Evolutionary conservation across 2,113 vertebrate genomes (phyloP).

Genomic region (Corythoichthys intestinalis): DNA sequence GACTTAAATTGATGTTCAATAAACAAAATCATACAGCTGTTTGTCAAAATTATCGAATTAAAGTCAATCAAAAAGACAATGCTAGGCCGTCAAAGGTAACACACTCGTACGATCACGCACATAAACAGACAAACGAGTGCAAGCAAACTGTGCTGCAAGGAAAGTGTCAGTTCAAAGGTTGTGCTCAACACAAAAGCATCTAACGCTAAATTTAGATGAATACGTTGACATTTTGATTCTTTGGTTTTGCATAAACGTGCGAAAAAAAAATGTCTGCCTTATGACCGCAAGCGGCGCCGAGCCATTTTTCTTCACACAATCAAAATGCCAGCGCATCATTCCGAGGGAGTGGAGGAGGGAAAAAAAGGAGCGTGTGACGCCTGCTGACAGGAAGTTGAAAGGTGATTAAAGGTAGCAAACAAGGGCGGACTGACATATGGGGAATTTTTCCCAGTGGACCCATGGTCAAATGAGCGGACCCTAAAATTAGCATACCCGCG

Average conservation of each 20-base stretch:
- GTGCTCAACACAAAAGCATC: slow-evolving; percentile 29
- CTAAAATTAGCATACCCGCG: too few species aligned
- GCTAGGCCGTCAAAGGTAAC: not conserved
- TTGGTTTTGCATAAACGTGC: slow-evolving; percentile 16
- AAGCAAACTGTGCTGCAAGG: slow-evolving; percentile 40
- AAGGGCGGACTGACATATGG: too few species aligned
- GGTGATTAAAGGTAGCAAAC: slow-evolving; percentile 57
- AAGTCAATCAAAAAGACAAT: too few species aligned
- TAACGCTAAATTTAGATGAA: slow-evolving; percentile 28
- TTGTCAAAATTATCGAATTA: too few species aligned
- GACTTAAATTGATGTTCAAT: too few species aligned
- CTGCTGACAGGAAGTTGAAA: slow-evolving; percentile 49
- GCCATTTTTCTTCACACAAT: slow-evolving; percentile 2
- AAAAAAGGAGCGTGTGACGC: slow-evolving; percentile 26
- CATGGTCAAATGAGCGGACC: too few species aligned
- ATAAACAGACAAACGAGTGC: slow-evolving; percentile 25
- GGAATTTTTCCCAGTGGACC: too few species aligned
- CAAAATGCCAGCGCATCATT: slow-evolving; percentile 55
- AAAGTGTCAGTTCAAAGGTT: slow-evolving; percentile 46
- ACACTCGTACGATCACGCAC: slow-evolving; percentile 2
- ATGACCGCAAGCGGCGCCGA: not conserved
- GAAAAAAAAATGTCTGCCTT: slow-evolving; percentile 19
- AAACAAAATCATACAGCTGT: too few species aligned
- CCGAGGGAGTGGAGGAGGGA: slow-evolving; percentile 28
- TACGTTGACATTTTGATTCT: slow-evolving; percentile 57